A percentile compares a stretch with the other conserved stretches of the same genome.
phyloP scores from a whole-genome alignment of 2,113 vertebrate species.

The Sinocyclocheilus grahami region DNA sequence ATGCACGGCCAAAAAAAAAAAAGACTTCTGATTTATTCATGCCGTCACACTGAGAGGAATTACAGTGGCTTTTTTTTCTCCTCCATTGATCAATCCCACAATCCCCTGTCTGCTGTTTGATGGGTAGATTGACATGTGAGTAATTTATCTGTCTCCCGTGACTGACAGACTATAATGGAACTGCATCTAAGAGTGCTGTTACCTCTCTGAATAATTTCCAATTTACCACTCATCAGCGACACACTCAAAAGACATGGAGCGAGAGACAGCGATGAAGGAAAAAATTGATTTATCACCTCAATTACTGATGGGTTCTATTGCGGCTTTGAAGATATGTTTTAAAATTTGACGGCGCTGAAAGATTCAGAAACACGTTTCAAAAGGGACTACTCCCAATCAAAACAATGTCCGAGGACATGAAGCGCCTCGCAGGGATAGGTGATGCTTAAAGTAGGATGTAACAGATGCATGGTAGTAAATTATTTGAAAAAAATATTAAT shows the following conservation, averaged over 20 bases:
- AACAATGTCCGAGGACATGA: constrained; percentile 15
- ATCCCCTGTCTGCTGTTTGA: constrained; percentile 71
- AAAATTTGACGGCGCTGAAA: constrained; percentile 77
- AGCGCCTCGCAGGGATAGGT: background rate
- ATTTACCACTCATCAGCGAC: constrained; percentile 88
- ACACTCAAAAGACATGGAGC: constrained; percentile 70
- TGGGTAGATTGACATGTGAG: constrained; percentile 82
- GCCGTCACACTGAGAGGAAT: constrained; percentile 55
- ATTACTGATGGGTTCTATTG: constrained; percentile 81
- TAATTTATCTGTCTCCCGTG: constrained; percentile 82
- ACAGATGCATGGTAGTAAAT: background rate
- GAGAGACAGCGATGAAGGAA: constrained; percentile 38
- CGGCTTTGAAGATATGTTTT: constrained; percentile 80
- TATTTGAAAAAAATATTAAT: background rate
- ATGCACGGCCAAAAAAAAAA: constrained; percentile 50
- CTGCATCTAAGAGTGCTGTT: constrained; percentile 80
- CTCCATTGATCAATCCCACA: constrained; percentile 81
- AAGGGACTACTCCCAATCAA: constrained; percentile 49
- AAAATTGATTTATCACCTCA: constrained; percentile 81
- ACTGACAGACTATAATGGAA: constrained; percentile 86
- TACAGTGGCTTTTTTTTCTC: constrained; percentile 56
- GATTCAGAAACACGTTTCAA: constrained; percentile 70
- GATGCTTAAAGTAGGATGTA: background rate
- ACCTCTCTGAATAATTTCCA: constrained; percentile 86
- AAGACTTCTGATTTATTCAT: constrained; percentile 61